Percentiles rank a stretch among this genome's conserved stretches.
phyloP scores from a whole-genome alignment of 2,888 invertebrate species.

The Drosophila rellima region DNA sequence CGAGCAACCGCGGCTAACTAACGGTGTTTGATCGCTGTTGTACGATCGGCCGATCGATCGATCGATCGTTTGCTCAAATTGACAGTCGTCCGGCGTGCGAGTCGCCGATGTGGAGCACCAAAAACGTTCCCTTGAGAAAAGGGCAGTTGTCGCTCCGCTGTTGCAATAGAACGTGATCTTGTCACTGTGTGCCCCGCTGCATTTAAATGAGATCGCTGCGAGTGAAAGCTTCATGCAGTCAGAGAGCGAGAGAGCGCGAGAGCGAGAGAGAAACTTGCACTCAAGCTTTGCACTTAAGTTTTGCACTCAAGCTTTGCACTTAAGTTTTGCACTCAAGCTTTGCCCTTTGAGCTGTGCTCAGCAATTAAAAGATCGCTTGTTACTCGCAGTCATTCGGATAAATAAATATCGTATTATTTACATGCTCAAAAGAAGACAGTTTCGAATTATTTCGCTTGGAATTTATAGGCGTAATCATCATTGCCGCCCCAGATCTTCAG shows the following conservation, averaged over 20 bases:
- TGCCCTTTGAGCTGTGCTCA: slow-evolving; percentile 15
- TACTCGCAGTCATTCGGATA: slow-evolving; percentile 4
- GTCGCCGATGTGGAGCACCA: slow-evolving; percentile 67
- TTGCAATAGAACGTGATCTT: slow-evolving; percentile 74
- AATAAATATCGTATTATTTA: slow-evolving; percentile 66
- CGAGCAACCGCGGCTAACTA: slow-evolving; percentile 58
- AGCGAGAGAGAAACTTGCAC: slow-evolving; percentile 9
- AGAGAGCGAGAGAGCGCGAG: not conserved
- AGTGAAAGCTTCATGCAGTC: slow-evolving; percentile 20
- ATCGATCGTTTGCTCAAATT: slow-evolving; percentile 14
- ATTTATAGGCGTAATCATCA: slow-evolving; percentile 90
- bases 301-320: slow-evolving; percentile 25
- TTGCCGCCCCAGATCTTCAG: slow-evolving; percentile 92
- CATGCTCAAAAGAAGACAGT: slow-evolving; percentile 29
- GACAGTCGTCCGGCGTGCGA: slow-evolving; percentile 49
- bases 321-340: slow-evolving; percentile 27
- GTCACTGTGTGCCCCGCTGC: slow-evolving; percentile 42
- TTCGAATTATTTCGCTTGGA: slow-evolving; percentile 79
- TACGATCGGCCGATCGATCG: slow-evolving; percentile 15
- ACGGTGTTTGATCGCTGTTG: slow-evolving; percentile 54
- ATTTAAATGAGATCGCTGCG: slow-evolving; percentile 59
- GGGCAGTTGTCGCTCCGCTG: slow-evolving; percentile 41
- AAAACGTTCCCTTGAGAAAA: slow-evolving; percentile 39
- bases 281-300: slow-evolving; percentile 16
- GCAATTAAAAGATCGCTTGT: not conserved